These are phyloP conservation scores for Axis porcinus DNA, from an alignment of 2,113 vertebrate species.

Conservation along the genomic window DNA sequence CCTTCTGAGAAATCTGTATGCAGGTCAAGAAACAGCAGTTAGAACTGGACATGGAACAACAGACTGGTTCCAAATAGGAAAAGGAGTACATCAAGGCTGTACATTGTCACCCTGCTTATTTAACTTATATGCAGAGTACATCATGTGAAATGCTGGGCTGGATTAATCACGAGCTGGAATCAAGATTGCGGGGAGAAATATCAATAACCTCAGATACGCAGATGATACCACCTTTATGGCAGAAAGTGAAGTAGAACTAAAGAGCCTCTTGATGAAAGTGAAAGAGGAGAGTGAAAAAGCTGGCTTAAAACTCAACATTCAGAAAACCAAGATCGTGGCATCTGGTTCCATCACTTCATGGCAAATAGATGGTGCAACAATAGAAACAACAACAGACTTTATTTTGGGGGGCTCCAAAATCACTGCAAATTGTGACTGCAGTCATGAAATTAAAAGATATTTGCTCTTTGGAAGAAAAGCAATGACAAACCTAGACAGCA, in stretches of 20 bases:
- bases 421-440: neutral
- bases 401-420: neutral
- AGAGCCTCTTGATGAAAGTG: neutral
- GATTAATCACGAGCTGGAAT: accelerated
- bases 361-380: neutral
- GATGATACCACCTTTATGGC: neutral
- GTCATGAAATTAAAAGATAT: neutral
- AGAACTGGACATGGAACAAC: neutral
- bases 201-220: neutral
- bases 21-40: neutral
- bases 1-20: neutral
- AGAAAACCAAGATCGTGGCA: neutral
- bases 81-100: neutral
- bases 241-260: neutral
- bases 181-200: neutral
- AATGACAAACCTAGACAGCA: neutral
- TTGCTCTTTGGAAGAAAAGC: neutral
- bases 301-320: neutral
- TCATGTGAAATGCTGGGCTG: neutral
- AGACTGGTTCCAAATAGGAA: neutral
- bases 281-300: neutral
- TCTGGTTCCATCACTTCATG: neutral
- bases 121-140: neutral
- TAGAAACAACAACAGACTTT: neutral
- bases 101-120: neutral